These are phyloP conservation scores for Macropus fuliginosus DNA, from an alignment of 2,797 vertebrate genomes.

Conservation along the genomic window DNA sequence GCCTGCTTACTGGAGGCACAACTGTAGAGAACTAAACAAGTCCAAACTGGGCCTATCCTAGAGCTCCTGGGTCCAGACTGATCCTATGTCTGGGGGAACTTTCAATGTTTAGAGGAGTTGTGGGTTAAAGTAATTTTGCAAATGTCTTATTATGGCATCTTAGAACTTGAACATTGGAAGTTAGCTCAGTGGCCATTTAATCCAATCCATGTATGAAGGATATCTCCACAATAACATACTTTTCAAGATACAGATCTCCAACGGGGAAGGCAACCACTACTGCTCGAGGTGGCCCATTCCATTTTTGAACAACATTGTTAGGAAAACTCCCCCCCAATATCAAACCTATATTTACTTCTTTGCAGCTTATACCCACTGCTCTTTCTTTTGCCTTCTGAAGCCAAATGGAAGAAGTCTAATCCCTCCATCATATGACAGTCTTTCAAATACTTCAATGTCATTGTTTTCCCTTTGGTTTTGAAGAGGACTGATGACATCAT, in stretches of 20 bases:
- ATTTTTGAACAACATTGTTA: neutral
- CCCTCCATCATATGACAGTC: neutral
- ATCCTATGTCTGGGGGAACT: neutral
- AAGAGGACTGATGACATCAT: neutral
- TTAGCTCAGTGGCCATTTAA: neutral
- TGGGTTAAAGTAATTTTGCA: neutral
- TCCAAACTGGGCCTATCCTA: neutral
- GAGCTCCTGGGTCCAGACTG: neutral
- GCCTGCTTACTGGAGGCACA: neutral
- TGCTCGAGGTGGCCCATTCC: neutral
- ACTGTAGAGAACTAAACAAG: neutral
- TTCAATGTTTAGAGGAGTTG: neutral
- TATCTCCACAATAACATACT: neutral
- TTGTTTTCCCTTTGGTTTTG: neutral
- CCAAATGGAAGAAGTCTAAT: neutral
- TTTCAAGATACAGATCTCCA: neutral
- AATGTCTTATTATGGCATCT: neutral
- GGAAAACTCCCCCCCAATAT: neutral
- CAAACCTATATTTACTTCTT: neutral
- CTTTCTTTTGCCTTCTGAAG: neutral
- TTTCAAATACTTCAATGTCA: neutral
- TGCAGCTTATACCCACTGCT: neutral
- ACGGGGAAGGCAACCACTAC: neutral
- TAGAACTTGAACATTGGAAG: neutral
- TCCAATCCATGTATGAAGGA: neutral